Percentiles rank a stretch among this genome's conserved stretches.
Evolutionary conservation across 2,888 invertebrate species (phyloP).

Genomic region (Antheraea assamensis): DNA sequence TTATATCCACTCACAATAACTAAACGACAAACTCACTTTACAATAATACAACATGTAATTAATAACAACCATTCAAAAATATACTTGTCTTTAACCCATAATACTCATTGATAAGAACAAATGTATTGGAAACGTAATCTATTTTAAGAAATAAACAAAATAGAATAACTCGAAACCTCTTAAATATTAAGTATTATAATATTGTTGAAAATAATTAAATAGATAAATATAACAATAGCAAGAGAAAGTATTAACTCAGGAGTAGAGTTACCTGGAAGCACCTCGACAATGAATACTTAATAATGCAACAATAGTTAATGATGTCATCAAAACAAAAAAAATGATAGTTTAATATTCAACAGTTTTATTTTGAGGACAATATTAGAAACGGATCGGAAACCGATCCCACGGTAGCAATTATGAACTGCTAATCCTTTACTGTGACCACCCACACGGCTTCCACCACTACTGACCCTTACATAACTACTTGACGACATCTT

Average conservation of each 20-base stretch:
- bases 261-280: neutral
- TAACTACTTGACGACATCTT: neutral
- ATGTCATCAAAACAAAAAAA: neutral
- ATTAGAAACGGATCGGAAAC: neutral
- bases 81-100: neutral
- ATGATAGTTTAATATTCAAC: neutral
- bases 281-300: neutral
- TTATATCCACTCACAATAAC: neutral
- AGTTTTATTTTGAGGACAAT: neutral
- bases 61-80: neutral
- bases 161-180: neutral
- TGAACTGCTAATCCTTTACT: constrained; percentile 24
- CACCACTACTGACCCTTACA: neutral
- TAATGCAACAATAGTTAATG: neutral
- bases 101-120: neutral
- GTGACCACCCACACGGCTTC: constrained; percentile 29
- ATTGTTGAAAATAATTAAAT: constrained; percentile 4
- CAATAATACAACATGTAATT: neutral
- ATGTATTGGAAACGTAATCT: neutral
- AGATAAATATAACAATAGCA: neutral
- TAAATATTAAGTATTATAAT: neutral
- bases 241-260: neutral
- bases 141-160: neutral
- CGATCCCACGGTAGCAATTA: constrained; percentile 28
- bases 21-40: neutral